phyloP scores from a whole-genome alignment of 2,797 vertebrate genomes.

The Macropodus opercularis region DNA sequence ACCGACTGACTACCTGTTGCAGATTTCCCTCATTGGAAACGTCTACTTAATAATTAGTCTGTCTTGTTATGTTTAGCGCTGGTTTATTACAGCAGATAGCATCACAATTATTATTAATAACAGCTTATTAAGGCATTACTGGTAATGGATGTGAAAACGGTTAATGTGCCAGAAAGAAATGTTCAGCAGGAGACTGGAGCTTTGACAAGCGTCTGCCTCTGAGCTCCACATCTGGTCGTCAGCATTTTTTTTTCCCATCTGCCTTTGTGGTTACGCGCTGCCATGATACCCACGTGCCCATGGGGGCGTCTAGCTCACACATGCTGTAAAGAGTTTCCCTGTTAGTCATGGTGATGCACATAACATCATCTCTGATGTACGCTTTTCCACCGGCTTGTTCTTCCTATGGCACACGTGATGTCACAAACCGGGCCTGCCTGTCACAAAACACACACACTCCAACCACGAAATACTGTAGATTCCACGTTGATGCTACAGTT shows the following conservation, averaged over 20 bases:
- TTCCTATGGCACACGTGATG: constrained; percentile 24
- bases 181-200: constrained; percentile 24
- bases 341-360: constrained; percentile 55
- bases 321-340: constrained; percentile 61
- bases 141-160: constrained; percentile 38
- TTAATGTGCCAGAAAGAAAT: constrained; percentile 29
- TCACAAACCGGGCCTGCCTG: constrained; percentile 12
- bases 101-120: constrained; percentile 45
- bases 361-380: constrained; percentile 56
- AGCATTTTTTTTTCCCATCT: constrained; percentile 57
- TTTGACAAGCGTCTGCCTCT: constrained; percentile 30
- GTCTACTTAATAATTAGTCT: constrained; percentile 31
- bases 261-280: constrained; percentile 33
- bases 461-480: constrained; percentile 21
- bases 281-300: constrained; percentile 49
- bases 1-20: constrained; percentile 44
- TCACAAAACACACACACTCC: constrained; percentile 7
- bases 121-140: constrained; percentile 40
- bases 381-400: constrained; percentile 50
- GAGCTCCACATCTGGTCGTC: constrained; percentile 66
- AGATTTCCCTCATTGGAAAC: constrained; percentile 22
- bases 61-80: constrained; percentile 41
- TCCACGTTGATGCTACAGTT: no score
- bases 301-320: constrained; percentile 53
- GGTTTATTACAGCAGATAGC: constrained; percentile 39